Evolutionary conservation across 2,888 invertebrate species (phyloP), one percentile per base, ranked within the genome.

Genomic region (Limnephilus rhombicus): DNA sequence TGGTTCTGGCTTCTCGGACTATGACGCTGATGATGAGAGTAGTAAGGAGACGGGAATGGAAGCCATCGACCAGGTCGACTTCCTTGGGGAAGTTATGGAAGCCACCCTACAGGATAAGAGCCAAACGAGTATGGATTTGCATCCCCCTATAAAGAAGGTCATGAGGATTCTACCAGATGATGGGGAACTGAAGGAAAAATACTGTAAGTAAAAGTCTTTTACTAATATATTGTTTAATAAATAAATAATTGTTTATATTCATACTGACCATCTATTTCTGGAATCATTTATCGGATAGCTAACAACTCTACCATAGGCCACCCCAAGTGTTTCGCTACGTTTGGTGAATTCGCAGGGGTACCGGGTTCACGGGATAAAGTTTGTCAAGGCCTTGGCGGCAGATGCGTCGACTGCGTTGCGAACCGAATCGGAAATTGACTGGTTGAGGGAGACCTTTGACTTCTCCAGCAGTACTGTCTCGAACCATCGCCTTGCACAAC

Each of bases 81-180:
- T 93, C 92, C 90, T 93, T 3, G 93, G 93, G 12, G 92, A 93
- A 41, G 89, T 91, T 37, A 93, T 93, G 93, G 93, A 93, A 90
- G 93, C 92, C 18, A 92, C 90, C 13, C 49, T 91, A 53, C 82
- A 85, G 11, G 82, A 90, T 41, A 93, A 91, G 24, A 92, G 92
- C 29, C 91, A 89, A 45, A 31, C 68, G 11, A 89, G 88, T n/a
- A 37, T 34, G 18, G 92, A 93, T n/a, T 82, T 89, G 49, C 87
- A 88, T 7, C 93, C 90, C 7, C 91, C 91, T 29, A 92, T 93
- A 12, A 92, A 85, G 34, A 93, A 93, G 81, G 81, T 92, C 24
- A 92, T 93, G 91, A 89, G 92, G 80, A 89, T 93, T n/a, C 31
- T 85, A n/a, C 92, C 89, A 29, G 82, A 87, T 12, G 68, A 88